A percentile compares a stretch with the other conserved stretches of the same genome.
These are phyloP conservation scores for Chromobotia macracanthus DNA, from an alignment of 2,797 vertebrate species.

Conservation along the genomic window DNA sequence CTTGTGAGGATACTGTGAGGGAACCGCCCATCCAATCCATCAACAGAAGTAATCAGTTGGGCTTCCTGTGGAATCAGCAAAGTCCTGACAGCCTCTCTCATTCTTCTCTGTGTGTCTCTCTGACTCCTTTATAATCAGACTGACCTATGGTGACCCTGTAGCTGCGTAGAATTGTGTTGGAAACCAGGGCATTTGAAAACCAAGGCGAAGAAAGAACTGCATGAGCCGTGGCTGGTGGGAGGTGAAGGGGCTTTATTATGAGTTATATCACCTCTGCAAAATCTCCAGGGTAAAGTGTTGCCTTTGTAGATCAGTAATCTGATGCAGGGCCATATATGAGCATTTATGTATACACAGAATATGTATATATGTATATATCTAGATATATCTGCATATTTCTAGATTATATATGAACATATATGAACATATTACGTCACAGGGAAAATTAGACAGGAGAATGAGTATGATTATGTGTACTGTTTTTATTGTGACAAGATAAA, in stretches of 20 bases:
- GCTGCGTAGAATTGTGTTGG: constrained; percentile 26
- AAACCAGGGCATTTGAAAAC: constrained; percentile 43
- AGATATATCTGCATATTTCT: too few relatives aligned
- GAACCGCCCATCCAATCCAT: constrained; percentile 36
- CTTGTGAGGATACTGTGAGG: constrained; percentile 26
- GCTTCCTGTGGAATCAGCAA: constrained; percentile 45
- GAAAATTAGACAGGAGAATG: too few relatives aligned
- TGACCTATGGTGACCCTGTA: constrained; percentile 41
- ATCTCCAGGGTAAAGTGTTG: neutral
- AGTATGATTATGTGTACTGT: too few relatives aligned
- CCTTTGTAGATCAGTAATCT: too few relatives aligned
- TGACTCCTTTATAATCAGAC: constrained; percentile 24
- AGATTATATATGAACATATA: too few relatives aligned
- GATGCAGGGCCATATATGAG: too few relatives aligned
- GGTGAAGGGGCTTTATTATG: constrained; percentile 21
- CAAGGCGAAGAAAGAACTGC: constrained; percentile 9
- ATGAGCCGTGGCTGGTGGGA: neutral
- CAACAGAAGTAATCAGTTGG: constrained; percentile 32
- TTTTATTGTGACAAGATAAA: too few relatives aligned
- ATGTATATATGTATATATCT: too few relatives aligned
- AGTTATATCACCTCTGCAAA: constrained; percentile 23
- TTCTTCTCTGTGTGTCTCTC: constrained; percentile 33
- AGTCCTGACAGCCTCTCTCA: constrained; percentile 29
- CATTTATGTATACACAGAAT: too few relatives aligned
- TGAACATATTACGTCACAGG: too few relatives aligned